Conservation (phyloP, 1,140 invertebrate species). For the Gonioctena quinquepunctata region DNA sequence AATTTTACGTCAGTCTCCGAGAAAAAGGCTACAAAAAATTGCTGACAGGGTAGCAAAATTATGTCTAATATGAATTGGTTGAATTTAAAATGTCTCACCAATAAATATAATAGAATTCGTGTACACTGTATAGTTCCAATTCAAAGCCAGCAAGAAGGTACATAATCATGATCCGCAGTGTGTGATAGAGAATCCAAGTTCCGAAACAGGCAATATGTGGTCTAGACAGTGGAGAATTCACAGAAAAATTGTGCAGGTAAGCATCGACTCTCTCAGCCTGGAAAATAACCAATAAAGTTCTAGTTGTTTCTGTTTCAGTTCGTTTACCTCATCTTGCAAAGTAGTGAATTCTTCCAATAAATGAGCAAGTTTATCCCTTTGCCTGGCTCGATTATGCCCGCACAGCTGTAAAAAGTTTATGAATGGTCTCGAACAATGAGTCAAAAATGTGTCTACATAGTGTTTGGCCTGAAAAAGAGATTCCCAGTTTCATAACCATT, state of each 20-base stretch:
- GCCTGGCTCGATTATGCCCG: conserved; percentile 92
- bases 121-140: conserved; percentile 92
- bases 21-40: no score
- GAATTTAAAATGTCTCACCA: conserved; percentile 65
- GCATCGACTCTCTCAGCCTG: conserved; percentile 91
- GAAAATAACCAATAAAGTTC: conserved; percentile 29
- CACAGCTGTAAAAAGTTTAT: conserved; percentile 86
- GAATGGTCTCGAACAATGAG: conserved; percentile 86
- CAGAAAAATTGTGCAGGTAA: conserved; percentile 73
- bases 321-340: conserved; percentile 87
- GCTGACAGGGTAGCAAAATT: not conserved
- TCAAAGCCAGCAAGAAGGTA: conserved; percentile 94
- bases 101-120: conserved; percentile 95
- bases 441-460: conserved; percentile 87
- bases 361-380: conserved; percentile 90
- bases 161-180: conserved; percentile 93
- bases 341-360: conserved; percentile 87
- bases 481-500: not conserved
- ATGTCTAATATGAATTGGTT: conserved; percentile 2
- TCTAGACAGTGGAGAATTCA: conserved; percentile 69
- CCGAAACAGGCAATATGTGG: conserved; percentile 87
- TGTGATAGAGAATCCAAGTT: conserved; percentile 95
- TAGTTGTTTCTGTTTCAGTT: not conserved
- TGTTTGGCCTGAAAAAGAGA: conserved; percentile 70
- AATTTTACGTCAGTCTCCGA: no score